Percentiles rank a stretch among this genome's conserved stretches.
Evolutionary conservation across 2,888 invertebrate genomes (phyloP).

Genomic region (Torymus texanus): DNA sequence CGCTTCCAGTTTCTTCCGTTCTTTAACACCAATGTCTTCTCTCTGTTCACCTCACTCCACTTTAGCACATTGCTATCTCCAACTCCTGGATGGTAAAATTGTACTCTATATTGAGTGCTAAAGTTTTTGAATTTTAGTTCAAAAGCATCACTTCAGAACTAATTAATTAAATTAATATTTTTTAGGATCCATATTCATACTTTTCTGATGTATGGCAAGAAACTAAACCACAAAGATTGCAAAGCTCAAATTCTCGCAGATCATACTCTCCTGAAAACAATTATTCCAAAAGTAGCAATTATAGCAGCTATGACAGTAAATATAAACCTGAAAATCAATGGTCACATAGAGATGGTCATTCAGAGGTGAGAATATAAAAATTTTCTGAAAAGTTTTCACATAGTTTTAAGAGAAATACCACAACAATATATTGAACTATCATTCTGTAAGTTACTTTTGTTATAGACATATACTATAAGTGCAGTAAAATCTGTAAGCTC

Average conservation of each 20-base stretch:
- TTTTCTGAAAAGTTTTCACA: conserved; percentile 25
- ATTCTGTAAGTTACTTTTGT: conserved; percentile 6
- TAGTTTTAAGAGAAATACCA: conserved; percentile 10
- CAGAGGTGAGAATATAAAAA: conserved; percentile 63
- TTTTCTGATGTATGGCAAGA: conserved; percentile 74
- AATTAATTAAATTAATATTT: conserved; percentile 1
- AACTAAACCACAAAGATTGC: conserved; percentile 67
- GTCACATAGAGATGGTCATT: conserved; percentile 67
- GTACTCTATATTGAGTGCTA: too few relatives aligned
- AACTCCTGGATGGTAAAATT: too few relatives aligned
- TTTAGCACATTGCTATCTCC: too few relatives aligned
- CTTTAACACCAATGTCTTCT: too few relatives aligned
- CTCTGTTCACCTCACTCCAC: too few relatives aligned
- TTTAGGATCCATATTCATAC: conserved; percentile 72
- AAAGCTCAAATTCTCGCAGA: conserved; percentile 61
- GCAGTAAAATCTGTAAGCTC: too few relatives aligned
- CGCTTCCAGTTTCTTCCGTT: too few relatives aligned
- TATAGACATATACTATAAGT: too few relatives aligned
- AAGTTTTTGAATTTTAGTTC: too few relatives aligned
- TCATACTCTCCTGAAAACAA: conserved; percentile 66
- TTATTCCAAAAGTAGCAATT: conserved; percentile 66
- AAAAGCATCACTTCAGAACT: too few relatives aligned
- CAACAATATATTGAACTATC: conserved; percentile 20
- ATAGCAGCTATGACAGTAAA: conserved; percentile 66
- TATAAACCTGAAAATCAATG: conserved; percentile 69